Evolutionary conservation across 2,888 invertebrate species (phyloP), one percentile per base, ranked within the genome.

Genomic region (Spilarctia lutea): DNA sequence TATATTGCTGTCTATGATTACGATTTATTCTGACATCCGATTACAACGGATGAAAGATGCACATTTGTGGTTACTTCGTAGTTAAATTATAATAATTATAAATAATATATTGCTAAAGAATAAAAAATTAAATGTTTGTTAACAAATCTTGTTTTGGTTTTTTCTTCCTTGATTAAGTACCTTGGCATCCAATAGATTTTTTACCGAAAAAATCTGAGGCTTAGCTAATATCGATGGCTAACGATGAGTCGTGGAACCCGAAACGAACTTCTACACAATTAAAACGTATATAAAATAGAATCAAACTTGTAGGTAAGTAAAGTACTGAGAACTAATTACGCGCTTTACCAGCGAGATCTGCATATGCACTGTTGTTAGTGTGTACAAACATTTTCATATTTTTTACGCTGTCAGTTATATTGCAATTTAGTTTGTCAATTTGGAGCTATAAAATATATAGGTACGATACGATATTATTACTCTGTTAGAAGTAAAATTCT

Each of bases 51-150:
- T 89, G 87, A 85, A 90, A 86, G 81, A 82, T 85, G 86, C 89
- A 90, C 88, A 91, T 89, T 91, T 84, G 89, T 87, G 89, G 89
- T 89, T 91, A 92, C 88, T 89, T 89, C 88, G 91, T 94, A 95
- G 95, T 92, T 94, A 94, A 95, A 94, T 93, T 93, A 94, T 92
- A 94, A 90, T 93, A 93, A 94, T 92, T 93, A 94, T 90, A 95
- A 94, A 94, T 96, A 96, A 95, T 96, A 96, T 96, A 96, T 96
- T 94, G 92, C 92, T 96, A 94, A 94, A 94, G 87, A 93, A 92
- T 91, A 91, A 91, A 93, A 91, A 94, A 96, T 93, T 96, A 95
- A 95, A 96, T 95, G 95, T 95, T 95, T 95, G 95, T 96, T 95
- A 95, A 95, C 92, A 93, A 87, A 87, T 89, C 88, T 20, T 30